Percentiles rank a stretch among this genome's conserved stretches.
Evolutionary conservation across 2,797 vertebrate species (phyloP).

Genomic region (Pitangus sulphuratus): DNA sequence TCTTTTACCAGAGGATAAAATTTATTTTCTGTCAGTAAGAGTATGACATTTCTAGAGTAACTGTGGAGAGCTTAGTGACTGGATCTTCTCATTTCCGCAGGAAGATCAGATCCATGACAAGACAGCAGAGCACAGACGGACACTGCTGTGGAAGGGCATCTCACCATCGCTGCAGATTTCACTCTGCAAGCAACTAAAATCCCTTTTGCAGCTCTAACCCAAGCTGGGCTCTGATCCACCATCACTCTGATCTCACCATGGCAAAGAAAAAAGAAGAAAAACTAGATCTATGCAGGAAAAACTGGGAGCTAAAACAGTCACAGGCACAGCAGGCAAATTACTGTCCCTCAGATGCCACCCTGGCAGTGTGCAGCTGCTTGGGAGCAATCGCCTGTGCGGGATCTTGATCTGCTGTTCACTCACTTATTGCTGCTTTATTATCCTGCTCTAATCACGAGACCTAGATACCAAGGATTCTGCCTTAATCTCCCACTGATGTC

Average conservation of each 20-base stretch:
- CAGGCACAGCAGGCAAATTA: not conserved
- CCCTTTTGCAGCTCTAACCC: not conserved
- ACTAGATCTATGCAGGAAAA: not conserved
- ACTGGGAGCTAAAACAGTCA: not conserved
- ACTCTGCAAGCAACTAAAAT: not conserved
- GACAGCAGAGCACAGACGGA: not conserved
- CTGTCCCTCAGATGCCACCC: not conserved
- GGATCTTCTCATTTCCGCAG: not conserved
- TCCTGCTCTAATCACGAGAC: constrained; percentile 2
- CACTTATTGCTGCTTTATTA: constrained; percentile 39
- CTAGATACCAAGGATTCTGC: constrained; percentile 36
- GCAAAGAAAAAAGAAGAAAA: not conserved
- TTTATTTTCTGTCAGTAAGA: not conserved
- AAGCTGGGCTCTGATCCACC: not conserved
- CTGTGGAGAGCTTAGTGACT: not conserved
- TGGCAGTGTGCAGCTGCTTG: not conserved
- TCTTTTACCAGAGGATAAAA: not conserved
- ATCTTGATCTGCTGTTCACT: constrained; percentile 26
- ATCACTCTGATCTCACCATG: not conserved
- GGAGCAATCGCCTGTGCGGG: not conserved
- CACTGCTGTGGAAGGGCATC: not conserved
- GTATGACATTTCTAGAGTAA: not conserved
- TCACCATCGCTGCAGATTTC: not conserved
- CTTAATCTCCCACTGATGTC: constrained; percentile 47
- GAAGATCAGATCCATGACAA: not conserved